Percentiles rank a stretch among this genome's conserved stretches.
Evolutionary conservation across 2,113 vertebrate genomes (phyloP).

Genomic region (Pristiophorus japonicus): DNA sequence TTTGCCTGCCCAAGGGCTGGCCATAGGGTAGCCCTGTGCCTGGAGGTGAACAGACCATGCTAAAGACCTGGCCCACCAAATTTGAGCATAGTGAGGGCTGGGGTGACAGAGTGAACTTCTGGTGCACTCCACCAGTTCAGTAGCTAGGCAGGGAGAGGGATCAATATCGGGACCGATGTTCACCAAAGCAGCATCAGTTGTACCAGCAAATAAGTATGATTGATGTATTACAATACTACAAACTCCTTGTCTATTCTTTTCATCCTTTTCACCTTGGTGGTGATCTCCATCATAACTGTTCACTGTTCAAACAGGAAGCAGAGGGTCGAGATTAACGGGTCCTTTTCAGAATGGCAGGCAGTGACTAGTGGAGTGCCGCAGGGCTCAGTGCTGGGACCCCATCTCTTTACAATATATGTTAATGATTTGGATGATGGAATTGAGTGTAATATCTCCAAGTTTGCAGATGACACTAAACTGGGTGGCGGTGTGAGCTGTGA

Average conservation of each 20-base stretch:
- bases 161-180: not conserved
- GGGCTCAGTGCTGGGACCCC: no score
- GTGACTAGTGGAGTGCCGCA: no score
- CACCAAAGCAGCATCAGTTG: not conserved
- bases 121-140: not conserved
- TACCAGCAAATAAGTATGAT: not conserved
- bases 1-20: not conserved
- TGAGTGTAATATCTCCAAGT: no score
- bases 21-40: not conserved
- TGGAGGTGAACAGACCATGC: not conserved
- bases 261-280: not conserved
- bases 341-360: no score
- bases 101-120: not conserved
- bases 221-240: not conserved
- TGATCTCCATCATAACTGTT: not conserved
- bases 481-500: no score
- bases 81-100: not conserved
- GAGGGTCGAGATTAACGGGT: no score
- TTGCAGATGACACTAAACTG: no score
- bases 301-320: no score
- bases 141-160: not conserved
- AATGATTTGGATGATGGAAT: no score
- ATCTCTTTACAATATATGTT: no score
- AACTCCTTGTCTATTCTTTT: not conserved
- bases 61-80: not conserved